These are phyloP conservation scores for Amphipyra tragopoginis DNA, from an alignment of 2,888 invertebrate species.

Conservation along the genomic window DNA sequence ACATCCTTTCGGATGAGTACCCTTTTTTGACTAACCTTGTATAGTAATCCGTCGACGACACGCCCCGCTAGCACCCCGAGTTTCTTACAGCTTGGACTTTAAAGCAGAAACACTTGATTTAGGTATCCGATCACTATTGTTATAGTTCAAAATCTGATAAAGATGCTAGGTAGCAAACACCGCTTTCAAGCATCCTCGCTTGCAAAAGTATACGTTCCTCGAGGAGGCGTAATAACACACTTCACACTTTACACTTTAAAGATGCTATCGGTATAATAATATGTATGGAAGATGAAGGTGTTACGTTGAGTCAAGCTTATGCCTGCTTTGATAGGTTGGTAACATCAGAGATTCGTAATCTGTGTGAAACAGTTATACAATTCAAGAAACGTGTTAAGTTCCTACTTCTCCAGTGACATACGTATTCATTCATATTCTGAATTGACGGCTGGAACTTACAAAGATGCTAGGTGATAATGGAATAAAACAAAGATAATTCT, in stretches of 20 bases:
- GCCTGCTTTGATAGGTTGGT: slow-evolving; percentile 26
- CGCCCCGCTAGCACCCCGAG: too few relatives aligned
- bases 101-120: slow-evolving; percentile 1
- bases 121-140: not conserved
- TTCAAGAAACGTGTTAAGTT: slow-evolving; percentile 21
- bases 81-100: too few relatives aligned
- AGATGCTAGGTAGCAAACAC: slow-evolving; percentile 9
- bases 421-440: too few relatives aligned
- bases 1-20: too few relatives aligned
- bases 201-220: slow-evolving; percentile 30
- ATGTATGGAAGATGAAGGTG: slow-evolving; percentile 25
- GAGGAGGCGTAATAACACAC: slow-evolving; percentile 35
- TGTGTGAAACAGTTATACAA: slow-evolving; percentile 24
- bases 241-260: slow-evolving; percentile 41
- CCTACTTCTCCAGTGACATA: slow-evolving; percentile 28
- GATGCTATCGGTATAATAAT: slow-evolving; percentile 50
- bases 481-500: too few relatives aligned
- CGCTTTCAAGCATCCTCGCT: slow-evolving; percentile 32
- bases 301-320: slow-evolving; percentile 5
- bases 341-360: slow-evolving; percentile 26
- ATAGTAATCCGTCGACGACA: too few relatives aligned
- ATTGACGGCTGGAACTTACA: too few relatives aligned
- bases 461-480: too few relatives aligned
- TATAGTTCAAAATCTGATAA: slow-evolving; percentile 22
- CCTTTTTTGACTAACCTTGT: too few relatives aligned